Conservation (phyloP, 2,797 vertebrate species). For the Phylloscopus collybita region DNA sequence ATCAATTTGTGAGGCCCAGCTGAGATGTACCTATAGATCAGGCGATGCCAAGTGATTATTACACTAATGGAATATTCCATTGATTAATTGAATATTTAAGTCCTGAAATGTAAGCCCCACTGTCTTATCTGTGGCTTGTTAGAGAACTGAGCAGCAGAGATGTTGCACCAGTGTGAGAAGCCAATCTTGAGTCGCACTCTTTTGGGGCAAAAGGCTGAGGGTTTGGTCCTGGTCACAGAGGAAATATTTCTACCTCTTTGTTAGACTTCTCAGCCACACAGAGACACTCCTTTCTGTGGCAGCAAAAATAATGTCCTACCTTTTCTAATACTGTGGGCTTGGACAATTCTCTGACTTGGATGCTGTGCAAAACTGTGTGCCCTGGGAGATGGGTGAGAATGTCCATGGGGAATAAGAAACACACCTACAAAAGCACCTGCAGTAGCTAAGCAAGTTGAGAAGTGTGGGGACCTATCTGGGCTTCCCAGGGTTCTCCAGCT, state of each 20-base stretch:
- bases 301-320: neutral
- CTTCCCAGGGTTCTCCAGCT: neutral
- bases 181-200: neutral
- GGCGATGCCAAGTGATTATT: slow-evolving; percentile 77
- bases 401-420: neutral
- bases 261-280: neutral
- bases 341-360: neutral
- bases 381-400: neutral
- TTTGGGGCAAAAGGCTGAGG: neutral
- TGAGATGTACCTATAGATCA: slow-evolving; percentile 85
- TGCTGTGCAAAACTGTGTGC: neutral
- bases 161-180: rapidly evolving
- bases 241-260: neutral
- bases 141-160: neutral
- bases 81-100: slow-evolving; percentile 84
- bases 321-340: neutral
- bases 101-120: slow-evolving; percentile 63
- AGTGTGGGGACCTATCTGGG: neutral
- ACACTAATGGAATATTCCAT: slow-evolving; percentile 84
- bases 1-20: slow-evolving; percentile 82
- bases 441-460: neutral
- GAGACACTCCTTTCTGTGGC: neutral
- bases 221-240: neutral
- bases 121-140: slow-evolving; percentile 44
- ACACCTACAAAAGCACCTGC: neutral